Base-by-base conservation (phyloP, 2,113 vertebrate genomes). In the Numenius arquata region DNA sequence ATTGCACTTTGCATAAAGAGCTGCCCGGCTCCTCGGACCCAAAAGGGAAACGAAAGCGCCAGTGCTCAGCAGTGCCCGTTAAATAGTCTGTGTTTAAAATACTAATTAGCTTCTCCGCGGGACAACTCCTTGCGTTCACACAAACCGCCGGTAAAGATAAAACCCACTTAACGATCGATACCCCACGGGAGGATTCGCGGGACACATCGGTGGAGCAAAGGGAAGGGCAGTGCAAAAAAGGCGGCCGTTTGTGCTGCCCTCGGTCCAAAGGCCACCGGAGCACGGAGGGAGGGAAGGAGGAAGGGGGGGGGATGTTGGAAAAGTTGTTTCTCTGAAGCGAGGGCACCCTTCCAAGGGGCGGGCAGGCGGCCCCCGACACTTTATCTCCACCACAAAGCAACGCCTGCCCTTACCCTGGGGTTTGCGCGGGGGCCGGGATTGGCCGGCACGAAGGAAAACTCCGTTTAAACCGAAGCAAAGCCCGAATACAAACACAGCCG, bases 151-250 rank as follows among this genome's bases (percentile, higher is more conserved):
- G 36, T 2, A 17, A 23, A 32, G 38, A 29, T 7, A 11, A 36
- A 43, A 52, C 9, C 4, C 43, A 0, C 15, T 3, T 9, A 4
- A 15, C 0, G 2, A 17, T 1, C 3, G 0, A 3, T 0, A 19
- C 0, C 45, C 52, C 59, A 1, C 0, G 3, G 59, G 14, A 58
- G 45, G 36, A 47, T 8, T 5, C 1, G 0, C 0, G 0, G 65
- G 77, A 5, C 4, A 2, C 4, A 2, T 3, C 0, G 2, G 30
- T 3, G 47, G 56, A 47, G 52, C 68, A 25, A 30, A 80, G 83
- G 41, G 47, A 53, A 63, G 32, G 70, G 22, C n/a, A 32, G 19
- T 3, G 1, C 20, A 3, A 5, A 5, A 5, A 9, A 19, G 20
- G 0, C 2, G 1, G 0, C 52, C 0, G 2, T 18, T 6, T 1